Base-by-base conservation (phyloP, 2,113 vertebrate species). In the Pterophyllum scalare region DNA sequence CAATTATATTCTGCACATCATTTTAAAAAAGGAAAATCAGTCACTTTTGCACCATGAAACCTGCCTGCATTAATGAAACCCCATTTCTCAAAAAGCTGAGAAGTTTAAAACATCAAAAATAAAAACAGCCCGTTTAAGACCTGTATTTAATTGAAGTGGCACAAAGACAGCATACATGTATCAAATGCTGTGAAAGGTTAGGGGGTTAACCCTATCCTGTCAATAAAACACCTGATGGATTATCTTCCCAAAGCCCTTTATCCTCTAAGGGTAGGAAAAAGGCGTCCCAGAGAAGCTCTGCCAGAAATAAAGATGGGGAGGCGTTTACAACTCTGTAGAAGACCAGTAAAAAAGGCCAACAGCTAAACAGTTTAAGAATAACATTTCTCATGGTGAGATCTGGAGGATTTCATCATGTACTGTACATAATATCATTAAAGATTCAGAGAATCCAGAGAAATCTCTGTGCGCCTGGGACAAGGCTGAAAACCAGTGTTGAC, bases 341-440 rank as follows among this genome's bases (percentile, higher is more conserved):
- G 0, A 17, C 14, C 0, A 1, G n/a, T n/a, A n/a, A n/a, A n/a
- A n/a, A 17, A 7, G 8, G 0, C 22, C 40, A 19, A 22, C 9
- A 2, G 22, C 0, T 19, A 6, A 46, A 67, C 22, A 46, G 46
- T 11, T 67, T 6, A 46, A 43, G 13, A 43, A 46, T 46, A 4
- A 46, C 14, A 15, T 28, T 28, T 28, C 28, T 28, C 28, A 4
- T 28, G 3, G 3, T 28, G 28, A 28, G 28, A 28, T 3, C 28
- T 43, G 46, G 38, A 14, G 26, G 40, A 46, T 70, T 49, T 70
- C 40, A 46, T 49, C 40, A 28, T 49, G 40, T 19, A 0, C 15
- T 0, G 5, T 28, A 20, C 5, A 1, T 28, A 49, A 70, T 49
- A 49, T 70, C 40, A 70, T 70, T 49, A 70, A 49, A 70, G 2